Conservation (phyloP, 2,797 vertebrate species). For the Morus bassanus region DNA sequence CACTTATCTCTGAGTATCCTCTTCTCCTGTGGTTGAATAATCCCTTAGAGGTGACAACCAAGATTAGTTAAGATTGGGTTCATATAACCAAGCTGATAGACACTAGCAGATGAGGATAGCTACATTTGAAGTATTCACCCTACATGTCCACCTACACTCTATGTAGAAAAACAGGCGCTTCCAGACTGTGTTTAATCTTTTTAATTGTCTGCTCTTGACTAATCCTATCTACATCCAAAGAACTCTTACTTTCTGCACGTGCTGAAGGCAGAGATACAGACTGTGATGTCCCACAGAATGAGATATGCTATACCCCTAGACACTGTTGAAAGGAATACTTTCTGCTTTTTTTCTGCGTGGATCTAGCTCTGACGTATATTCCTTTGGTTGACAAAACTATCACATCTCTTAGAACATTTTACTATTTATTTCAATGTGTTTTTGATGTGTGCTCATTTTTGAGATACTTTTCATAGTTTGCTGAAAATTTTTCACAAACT, state of each 20-base stretch:
- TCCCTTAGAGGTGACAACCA: neutral
- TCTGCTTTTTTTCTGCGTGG: neutral
- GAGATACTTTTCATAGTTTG: neutral
- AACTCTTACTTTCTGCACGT: neutral
- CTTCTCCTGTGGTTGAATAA: neutral
- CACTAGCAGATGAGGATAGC: neutral
- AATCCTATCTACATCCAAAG: neutral
- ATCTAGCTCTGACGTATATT: neutral
- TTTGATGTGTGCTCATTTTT: neutral
- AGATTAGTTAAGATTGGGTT: neutral
- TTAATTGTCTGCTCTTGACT: neutral
- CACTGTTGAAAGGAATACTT: neutral
- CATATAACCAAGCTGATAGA: neutral
- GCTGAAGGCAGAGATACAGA: neutral
- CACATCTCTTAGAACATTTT: neutral
- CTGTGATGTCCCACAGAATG: neutral
- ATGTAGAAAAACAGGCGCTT: neutral
- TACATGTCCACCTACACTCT: too few relatives aligned
- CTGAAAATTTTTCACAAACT: neutral
- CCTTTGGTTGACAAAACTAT: neutral
- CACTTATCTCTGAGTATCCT: neutral
- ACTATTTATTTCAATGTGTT: neutral
- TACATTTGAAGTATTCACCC: neutral
- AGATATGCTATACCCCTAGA: neutral
- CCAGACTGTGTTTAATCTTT: neutral